Conservation (phyloP, 2,888 invertebrate genomes). For the Epinotia bilunana region DNA sequence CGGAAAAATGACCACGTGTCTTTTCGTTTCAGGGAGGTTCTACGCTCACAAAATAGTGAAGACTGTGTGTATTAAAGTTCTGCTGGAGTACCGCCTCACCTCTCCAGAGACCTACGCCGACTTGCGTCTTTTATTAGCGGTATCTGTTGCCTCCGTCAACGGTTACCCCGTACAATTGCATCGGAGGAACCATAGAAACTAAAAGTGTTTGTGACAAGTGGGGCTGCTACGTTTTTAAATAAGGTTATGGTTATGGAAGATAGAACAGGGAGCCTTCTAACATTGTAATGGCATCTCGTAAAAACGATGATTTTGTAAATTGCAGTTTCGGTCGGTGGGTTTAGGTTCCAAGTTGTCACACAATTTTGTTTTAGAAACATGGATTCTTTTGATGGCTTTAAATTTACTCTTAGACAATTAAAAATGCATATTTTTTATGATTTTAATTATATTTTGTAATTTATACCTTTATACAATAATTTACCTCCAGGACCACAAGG, state of each 20-base stretch:
- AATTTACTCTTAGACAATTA: no score
- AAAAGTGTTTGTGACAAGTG: background rate
- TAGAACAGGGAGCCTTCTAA: no score
- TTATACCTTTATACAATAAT: no score
- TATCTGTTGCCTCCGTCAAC: slow-evolving; percentile 53
- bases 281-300: no score
- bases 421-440: no score
- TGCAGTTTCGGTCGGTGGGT: no score
- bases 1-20: background rate
- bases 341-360: no score
- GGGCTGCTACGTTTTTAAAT: background rate
- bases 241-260: background rate
- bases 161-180: slow-evolving; percentile 57
- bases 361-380: no score
- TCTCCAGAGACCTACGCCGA: slow-evolving; percentile 38
- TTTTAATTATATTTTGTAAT: no score
- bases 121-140: slow-evolving; percentile 32
- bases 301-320: no score
- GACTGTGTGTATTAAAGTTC: slow-evolving; percentile 33
- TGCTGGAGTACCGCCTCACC: slow-evolving; percentile 39
- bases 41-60: slow-evolving; percentile 45
- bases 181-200: slow-evolving; percentile 16
- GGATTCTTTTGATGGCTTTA: no score
- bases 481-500: no score
- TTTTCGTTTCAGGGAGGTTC: slow-evolving; percentile 42